Evolutionary conservation across 2,888 invertebrate genomes (phyloP).

Genomic region (Papilio protenor): DNA sequence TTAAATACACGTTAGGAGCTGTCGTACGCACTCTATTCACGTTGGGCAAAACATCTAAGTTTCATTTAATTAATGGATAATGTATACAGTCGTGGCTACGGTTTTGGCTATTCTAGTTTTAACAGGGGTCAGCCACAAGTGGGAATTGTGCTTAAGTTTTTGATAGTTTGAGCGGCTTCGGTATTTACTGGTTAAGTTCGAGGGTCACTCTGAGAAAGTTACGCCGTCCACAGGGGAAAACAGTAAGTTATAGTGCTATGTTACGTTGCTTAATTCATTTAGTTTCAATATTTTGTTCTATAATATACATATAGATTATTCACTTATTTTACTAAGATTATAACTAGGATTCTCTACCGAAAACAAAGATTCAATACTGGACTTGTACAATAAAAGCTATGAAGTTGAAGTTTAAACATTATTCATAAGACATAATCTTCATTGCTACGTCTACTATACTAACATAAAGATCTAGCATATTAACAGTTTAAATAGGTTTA

Average conservation of each 20-base stretch:
- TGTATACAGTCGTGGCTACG: constrained; percentile 54
- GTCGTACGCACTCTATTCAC: constrained; percentile 32
- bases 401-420: background rate
- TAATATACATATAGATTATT: background rate
- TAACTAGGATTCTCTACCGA: too few relatives aligned
- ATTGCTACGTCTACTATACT: background rate
- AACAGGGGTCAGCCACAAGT: constrained; percentile 72
- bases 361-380: background rate
- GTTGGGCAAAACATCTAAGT: constrained; percentile 51
- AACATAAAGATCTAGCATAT: background rate
- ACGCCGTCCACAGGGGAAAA: constrained; percentile 63
- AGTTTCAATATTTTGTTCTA: background rate
- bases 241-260: constrained; percentile 46
- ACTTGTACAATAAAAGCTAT: background rate
- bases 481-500: background rate
- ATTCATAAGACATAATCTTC: too few relatives aligned
- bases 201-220: constrained; percentile 74
- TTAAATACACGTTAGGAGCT: constrained; percentile 38
- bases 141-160: constrained; percentile 78
- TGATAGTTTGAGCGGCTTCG: constrained; percentile 80
- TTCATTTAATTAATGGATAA: constrained; percentile 59
- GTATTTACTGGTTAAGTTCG: constrained; percentile 83
- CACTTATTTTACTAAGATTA: too few relatives aligned
- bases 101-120: constrained; percentile 65
- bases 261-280: constrained; percentile 29